phyloP scores from a whole-genome alignment of 2,113 vertebrate species.

The Chlorodrepanis virens region DNA sequence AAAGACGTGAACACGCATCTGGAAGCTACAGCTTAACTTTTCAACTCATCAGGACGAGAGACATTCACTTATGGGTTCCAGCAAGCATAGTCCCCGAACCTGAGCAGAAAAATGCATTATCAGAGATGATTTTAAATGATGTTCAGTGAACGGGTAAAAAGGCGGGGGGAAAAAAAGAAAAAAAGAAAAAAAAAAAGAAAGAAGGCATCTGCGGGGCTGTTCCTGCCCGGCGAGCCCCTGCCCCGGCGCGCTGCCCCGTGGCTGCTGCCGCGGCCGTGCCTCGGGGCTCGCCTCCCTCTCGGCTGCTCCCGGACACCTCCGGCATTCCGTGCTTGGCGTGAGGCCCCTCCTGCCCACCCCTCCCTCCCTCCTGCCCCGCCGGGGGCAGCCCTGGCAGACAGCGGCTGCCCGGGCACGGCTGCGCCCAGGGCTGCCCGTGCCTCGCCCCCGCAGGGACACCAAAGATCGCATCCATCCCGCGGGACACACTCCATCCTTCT shows the following conservation, averaged over 20 bases:
- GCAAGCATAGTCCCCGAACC: neutral
- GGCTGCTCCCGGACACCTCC: fast-evolving
- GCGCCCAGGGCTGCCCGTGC: neutral
- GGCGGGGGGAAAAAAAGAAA: fast-evolving
- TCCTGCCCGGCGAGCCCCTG: neutral
- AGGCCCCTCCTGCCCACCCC: fast-evolving
- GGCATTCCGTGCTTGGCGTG: fast-evolving
- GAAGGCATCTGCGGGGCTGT: neutral
- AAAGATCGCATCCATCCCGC: neutral
- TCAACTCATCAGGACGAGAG: neutral
- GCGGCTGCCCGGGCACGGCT: fast-evolving
- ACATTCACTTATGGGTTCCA: neutral
- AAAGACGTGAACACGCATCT: neutral
- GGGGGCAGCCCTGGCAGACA: neutral
- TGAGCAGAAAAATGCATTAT: neutral
- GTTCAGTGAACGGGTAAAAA: neutral
- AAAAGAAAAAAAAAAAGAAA: too few relatives aligned
- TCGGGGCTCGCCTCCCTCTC: fast-evolving
- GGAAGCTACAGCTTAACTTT: neutral
- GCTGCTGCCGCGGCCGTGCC: neutral
- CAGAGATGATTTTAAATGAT: neutral
- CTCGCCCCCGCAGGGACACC: neutral
- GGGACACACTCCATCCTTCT: neutral
- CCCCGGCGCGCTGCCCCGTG: neutral
- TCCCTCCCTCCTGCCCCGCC: fast-evolving